Evolutionary conservation across 2,113 vertebrate species (phyloP).

Genomic region (Candoia aspera): DNA sequence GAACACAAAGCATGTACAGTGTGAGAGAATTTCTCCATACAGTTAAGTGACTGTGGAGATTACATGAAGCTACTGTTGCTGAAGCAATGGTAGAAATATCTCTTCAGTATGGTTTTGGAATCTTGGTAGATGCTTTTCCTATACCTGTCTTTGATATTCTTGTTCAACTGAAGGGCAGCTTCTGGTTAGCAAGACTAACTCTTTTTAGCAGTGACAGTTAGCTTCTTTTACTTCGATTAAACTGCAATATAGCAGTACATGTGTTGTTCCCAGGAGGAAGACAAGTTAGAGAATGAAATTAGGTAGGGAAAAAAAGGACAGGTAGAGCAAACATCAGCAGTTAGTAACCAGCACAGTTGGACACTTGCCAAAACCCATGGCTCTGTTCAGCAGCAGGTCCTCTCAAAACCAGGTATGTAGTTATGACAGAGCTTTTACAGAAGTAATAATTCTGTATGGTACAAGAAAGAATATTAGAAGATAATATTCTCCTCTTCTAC

Average conservation of each 20-base stretch:
- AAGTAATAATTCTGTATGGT: background rate
- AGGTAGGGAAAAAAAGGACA: too few relatives aligned
- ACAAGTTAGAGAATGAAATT: background rate
- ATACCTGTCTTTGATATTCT: background rate
- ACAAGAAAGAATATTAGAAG: background rate
- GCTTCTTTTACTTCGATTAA: background rate
- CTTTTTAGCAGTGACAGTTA: background rate
- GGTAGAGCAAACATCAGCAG: background rate
- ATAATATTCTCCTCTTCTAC: background rate
- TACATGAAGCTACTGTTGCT: conserved; percentile 21
- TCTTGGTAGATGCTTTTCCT: conserved; percentile 15
- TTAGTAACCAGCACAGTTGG: too few relatives aligned
- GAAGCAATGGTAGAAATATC: conserved; percentile 22
- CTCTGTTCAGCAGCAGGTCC: too few relatives aligned
- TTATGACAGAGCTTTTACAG: background rate
- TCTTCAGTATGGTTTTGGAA: background rate
- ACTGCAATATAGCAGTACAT: background rate
- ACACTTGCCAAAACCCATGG: too few relatives aligned
- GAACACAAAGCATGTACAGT: conserved; percentile 44
- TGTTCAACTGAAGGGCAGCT: background rate
- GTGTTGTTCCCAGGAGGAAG: background rate
- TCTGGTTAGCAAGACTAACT: accelerated
- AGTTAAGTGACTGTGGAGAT: conserved; percentile 36
- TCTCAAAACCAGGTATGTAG: background rate
- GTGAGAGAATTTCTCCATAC: conserved; percentile 51